phyloP scores from a whole-genome alignment of 2,113 vertebrate species.

The Abramis brama region DNA sequence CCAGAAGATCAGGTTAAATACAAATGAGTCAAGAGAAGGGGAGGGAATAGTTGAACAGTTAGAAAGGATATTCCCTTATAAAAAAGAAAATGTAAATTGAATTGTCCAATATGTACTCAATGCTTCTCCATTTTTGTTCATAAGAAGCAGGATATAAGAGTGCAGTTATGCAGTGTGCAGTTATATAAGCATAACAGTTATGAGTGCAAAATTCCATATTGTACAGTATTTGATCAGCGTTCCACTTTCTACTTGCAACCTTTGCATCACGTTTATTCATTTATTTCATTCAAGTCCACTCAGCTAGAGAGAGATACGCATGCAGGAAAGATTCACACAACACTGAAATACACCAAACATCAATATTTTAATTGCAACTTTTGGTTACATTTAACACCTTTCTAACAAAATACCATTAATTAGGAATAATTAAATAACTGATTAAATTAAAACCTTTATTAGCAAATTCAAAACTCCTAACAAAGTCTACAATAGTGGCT shows the following conservation, averaged over 20 bases:
- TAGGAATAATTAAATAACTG: neutral
- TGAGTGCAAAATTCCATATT: neutral
- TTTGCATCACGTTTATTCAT: constrained; percentile 4
- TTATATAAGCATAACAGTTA: neutral
- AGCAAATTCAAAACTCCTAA: neutral
- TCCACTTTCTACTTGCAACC: neutral
- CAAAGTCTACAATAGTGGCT: constrained; percentile 36
- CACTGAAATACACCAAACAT: neutral
- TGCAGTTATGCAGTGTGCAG: too few species aligned
- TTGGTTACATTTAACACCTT: neutral
- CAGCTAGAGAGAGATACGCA: neutral
- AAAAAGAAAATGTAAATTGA: neutral
- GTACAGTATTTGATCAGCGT: too few species aligned
- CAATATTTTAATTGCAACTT: neutral
- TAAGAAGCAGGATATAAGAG: neutral
- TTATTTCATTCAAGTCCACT: neutral
- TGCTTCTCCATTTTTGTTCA: neutral
- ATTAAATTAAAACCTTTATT: neutral
- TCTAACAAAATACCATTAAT: neutral
- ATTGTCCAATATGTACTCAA: neutral
- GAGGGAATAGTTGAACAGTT: neutral
- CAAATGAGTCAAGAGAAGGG: neutral
- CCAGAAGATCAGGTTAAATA: constrained; percentile 13
- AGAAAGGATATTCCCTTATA: neutral
- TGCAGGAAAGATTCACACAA: neutral